Evolutionary conservation across 2,113 vertebrate genomes (phyloP), one percentile per base, ranked within the genome.

Genomic region (Neolamprologus toae): DNA sequence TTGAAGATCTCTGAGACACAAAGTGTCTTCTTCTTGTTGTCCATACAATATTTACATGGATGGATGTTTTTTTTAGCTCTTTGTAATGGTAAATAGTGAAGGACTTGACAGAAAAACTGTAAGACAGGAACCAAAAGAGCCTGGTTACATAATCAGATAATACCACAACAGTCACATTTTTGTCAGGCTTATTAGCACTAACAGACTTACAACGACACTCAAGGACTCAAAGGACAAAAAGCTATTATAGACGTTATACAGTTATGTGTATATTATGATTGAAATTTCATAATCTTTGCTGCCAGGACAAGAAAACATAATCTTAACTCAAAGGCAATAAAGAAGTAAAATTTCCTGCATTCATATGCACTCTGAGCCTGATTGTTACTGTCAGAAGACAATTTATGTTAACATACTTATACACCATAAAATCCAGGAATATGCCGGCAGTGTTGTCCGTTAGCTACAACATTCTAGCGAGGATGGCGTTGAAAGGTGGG

Each of bases 171-270:
- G 16, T 76, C 23, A 1, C 71, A 31, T 49, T 76, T 76, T 76
- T 49, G 14, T 76, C 42, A 49, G 10, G 42, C 42, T 31, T 49
- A 28, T 76, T 47, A 47, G 71, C 42, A 47, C 23, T 76, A 49
- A 19, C 23, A 76, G 23, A 28, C 23, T 76, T 49, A 76, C 1
- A 37, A 66, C 7, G 10, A 76, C 40, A 47, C 71, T 76, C 23
- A 47, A 45, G 68, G 68, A 76, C 42, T 76, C 40, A 28, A 28
- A 47, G 71, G 23, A 76, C 23, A 76, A 26, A 76, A 76, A 76
- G 71, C 71, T 19, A 12, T 76, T 76, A 4, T 28, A 76, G 42
- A 76, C 0, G 2, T 31, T 76, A 8, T 19, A 28, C 16, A 76
- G 71, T 8, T 49, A 12, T 49, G 9, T 49, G 42, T 28, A 76